A percentile compares a stretch with the other conserved stretches of the same genome.
Conservation (phyloP, 1,140 invertebrate genomes). For the Aradophagus sp. region DNA sequence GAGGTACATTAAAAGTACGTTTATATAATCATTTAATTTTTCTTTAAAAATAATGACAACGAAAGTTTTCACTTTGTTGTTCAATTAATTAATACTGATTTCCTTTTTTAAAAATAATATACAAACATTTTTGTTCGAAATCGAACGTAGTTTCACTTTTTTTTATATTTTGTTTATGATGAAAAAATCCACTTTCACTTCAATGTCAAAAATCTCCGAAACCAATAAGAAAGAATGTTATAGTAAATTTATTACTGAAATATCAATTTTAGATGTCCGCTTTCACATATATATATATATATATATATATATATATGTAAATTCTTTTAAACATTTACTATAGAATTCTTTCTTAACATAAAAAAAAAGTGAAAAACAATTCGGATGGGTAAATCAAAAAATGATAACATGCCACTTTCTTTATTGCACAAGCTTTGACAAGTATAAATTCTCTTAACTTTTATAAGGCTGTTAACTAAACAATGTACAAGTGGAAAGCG, state of each 20-base stretch:
- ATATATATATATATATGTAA: constrained; percentile 6
- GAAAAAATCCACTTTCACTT: constrained; percentile 36
- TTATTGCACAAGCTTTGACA: constrained; percentile 55
- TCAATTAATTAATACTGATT: too few relatives aligned
- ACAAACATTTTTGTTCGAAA: too few relatives aligned
- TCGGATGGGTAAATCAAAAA: constrained; percentile 40
- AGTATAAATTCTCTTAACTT: constrained; percentile 34
- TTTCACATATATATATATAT: constrained; percentile 20
- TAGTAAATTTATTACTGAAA: constrained; percentile 40
- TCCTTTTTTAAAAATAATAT: too few relatives aligned
- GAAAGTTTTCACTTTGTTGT: too few relatives aligned
- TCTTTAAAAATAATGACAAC: too few relatives aligned
- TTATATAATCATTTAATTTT: too few relatives aligned
- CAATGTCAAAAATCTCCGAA: constrained; percentile 31
- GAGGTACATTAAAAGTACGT: too few relatives aligned
- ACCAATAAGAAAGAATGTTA: constrained; percentile 48
- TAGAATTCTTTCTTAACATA: constrained; percentile 46
- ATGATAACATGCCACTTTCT: constrained; percentile 45
- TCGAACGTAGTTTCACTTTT: too few relatives aligned
- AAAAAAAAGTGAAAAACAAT: constrained; percentile 48
- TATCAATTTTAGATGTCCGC: too few relatives aligned
- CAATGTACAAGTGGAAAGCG: constrained; percentile 38
- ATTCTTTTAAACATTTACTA: too few relatives aligned
- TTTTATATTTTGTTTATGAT: too few relatives aligned
- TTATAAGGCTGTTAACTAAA: constrained; percentile 28